Evolutionary conservation across 2,113 vertebrate genomes (phyloP).

Genomic region (Sterna hirundo): DNA sequence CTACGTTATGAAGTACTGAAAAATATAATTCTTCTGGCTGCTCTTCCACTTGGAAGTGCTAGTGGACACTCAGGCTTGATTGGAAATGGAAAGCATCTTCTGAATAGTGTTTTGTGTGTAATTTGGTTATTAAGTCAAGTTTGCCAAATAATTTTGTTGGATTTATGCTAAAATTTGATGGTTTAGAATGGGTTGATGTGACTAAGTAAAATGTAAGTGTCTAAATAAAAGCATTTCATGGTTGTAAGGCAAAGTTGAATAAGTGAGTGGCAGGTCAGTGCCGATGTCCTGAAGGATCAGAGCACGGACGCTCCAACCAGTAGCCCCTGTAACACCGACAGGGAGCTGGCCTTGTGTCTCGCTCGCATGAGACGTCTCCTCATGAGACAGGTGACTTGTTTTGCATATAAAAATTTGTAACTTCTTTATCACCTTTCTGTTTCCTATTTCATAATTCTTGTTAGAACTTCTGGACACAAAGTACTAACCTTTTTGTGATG

Average conservation of each 20-base stretch:
- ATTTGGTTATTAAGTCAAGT: neutral
- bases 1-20: neutral
- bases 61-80: neutral
- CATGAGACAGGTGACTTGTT: neutral
- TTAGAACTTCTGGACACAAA: neutral
- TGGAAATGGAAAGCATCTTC: neutral
- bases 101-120: neutral
- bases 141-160: neutral
- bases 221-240: neutral
- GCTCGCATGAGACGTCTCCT: neutral
- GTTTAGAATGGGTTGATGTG: neutral
- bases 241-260: neutral
- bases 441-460: neutral
- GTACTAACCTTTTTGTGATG: neutral
- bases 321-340: rapidly evolving
- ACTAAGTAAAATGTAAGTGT: neutral
- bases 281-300: neutral
- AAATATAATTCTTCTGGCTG: neutral
- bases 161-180: neutral
- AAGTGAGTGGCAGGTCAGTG: neutral
- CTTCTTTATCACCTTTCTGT: neutral
- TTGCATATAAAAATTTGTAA: no score
- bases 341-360: neutral
- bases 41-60: neutral
- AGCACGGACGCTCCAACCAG: neutral